Evolutionary conservation across 53 echinoderm and acorn worm genomes (phyloP), one percentile per base, ranked within the genome.

Genomic region (Paracentrotus lividus): DNA sequence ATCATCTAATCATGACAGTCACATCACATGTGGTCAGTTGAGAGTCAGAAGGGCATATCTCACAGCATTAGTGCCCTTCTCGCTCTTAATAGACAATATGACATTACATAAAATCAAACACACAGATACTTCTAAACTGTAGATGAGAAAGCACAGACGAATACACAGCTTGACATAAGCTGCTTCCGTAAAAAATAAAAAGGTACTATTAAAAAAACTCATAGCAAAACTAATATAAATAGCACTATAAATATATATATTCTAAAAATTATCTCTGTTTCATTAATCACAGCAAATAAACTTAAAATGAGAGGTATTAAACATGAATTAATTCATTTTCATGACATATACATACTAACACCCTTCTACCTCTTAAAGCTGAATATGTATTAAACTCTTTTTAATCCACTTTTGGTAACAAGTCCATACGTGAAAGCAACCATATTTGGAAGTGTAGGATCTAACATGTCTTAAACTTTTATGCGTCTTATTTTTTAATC

Each of bases 171-270:
- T 23, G 47, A 81, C 57, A 86, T 13, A 56, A 56, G 42, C 55
- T 86, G 56, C 40, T 72, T 54, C 86, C 31, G 47, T 56, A 55
- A 54, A 15, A 54, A 53, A 55, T 34, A 54, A 15, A 54, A 53
- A 55, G 16, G 5, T 81, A 45, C 44, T 26, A 55, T 31, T 56
- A 86, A 7, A 86, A n/a, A 86, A 86, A 86, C 52, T 86, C 86
- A 86, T 86, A 86, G 86, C 81, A 86, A 86, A 86, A 86, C 54
- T 86, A 49, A n/a, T 51, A 51, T 85, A 85, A 85, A 85, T 85
- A 85, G 85, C 85, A 85, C 85, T 85, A 86, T 56, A 86, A 86
- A 86, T 86, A 86, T 86, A n/a, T n/a, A n/a, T n/a, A n/a, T n/a
- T n/a, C 56, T 86, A 56, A 86, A 53, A 86, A 53, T 86, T 15